Evolutionary conservation across 2,888 invertebrate species (phyloP), one percentile per base, ranked within the genome.

Genomic region (Meliscaeva auricollis): DNA sequence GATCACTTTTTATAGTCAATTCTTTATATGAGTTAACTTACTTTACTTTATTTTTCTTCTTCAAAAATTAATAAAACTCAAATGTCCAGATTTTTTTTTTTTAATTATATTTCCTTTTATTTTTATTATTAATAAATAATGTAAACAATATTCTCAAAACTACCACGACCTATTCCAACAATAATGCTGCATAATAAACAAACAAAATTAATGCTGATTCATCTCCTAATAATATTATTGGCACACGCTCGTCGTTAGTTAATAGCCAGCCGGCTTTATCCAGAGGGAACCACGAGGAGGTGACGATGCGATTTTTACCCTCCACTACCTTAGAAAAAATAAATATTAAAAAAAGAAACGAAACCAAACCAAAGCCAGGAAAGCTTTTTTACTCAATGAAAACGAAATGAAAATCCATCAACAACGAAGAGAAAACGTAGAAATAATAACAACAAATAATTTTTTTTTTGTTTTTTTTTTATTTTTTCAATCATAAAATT

Each of bases 191-290:
- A 26, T 41, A 3, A 20, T 15, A 64, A 35, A n/a, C n/a, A n/a
- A n/a, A n/a, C n/a, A n/a, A n/a, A n/a, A n/a, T n/a, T n/a, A 32
- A 20, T 8, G 66, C 48, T 50, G 70, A 70, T 7, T 73, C 73
- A 74, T 75, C 32, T 3, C 17, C 13, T n/a, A 22, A 11, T 48
- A 9, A 13, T n/a, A 30, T 54, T 54, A 30, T 54, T 41, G 50
- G 30, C 46, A 76, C 46, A 76, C 50, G 76, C 70, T 72, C 50
- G 50, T 77, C 48, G 76, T 66, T 38, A 17, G 17, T 8, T 46
- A 17, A 8, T 3, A 30, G 46, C 26, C 41, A 32, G 38, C 69
- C 54, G 17, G 3, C 11, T 9, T 38, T 68, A 69, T 69, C 60
- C 69, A 70, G 54, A 54, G 35, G 75, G 56, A 69, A 15, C 35